phyloP scores from a whole-genome alignment of 2,113 vertebrate genomes.

The Rhinolophus sinicus region DNA sequence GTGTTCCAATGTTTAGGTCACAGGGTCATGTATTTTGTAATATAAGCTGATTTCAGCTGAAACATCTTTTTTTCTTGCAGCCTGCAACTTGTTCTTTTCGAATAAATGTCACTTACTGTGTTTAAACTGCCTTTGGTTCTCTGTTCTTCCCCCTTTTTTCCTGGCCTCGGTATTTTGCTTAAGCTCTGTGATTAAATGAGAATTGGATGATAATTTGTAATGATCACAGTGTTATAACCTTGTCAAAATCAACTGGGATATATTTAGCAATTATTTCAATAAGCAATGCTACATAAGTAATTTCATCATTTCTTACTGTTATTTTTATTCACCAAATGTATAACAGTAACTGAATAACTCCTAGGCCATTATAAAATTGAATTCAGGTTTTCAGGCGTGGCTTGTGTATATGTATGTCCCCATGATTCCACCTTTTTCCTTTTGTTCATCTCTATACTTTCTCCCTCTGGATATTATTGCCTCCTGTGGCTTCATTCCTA shows the following conservation, averaged over 20 bases:
- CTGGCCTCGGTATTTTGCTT: constrained; percentile 14
- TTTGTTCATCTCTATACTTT: not conserved
- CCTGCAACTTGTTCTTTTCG: constrained; percentile 48
- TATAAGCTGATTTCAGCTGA: constrained; percentile 58
- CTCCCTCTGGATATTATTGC: not conserved
- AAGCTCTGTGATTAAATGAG: constrained; percentile 51
- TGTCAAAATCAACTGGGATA: constrained; percentile 58
- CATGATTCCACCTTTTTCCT: not conserved
- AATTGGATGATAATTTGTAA: constrained; percentile 53
- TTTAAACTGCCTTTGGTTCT: constrained; percentile 33
- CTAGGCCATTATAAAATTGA: not conserved
- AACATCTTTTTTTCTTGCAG: not conserved
- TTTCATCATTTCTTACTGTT: constrained; percentile 45
- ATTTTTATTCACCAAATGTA: constrained; percentile 54
- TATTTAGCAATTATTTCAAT: constrained; percentile 66
- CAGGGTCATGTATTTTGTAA: constrained; percentile 42
- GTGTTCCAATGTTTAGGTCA: constrained; percentile 45
- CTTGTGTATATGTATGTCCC: not conserved
- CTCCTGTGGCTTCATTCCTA: not conserved
- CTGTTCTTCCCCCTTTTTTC: not conserved
- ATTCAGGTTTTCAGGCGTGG: not conserved
- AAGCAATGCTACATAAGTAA: constrained; percentile 51
- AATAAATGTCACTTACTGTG: constrained; percentile 62
- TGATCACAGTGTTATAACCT: constrained; percentile 58
- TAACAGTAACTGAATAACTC: constrained; percentile 12